Conservation (phyloP, 2,888 invertebrate genomes). For the Psylliodes chrysocephalus region DNA sequence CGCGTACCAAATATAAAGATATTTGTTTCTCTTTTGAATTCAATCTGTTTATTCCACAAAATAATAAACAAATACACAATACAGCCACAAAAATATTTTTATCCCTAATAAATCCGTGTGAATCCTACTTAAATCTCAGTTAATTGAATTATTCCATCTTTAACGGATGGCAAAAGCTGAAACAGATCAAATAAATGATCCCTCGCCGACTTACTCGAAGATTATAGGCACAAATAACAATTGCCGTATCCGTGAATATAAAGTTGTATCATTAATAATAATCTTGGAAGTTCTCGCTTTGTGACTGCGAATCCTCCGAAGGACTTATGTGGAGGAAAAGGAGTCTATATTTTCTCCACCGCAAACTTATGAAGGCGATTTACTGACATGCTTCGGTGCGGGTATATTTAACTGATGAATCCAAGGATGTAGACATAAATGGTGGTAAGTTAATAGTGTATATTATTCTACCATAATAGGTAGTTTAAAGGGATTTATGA, state of each 20-base stretch:
- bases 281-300: conserved; percentile 5
- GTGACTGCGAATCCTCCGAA: background rate
- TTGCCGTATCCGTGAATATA: background rate
- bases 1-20: too few species aligned
- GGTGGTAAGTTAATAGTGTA: too few species aligned
- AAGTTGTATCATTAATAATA: conserved; percentile 24
- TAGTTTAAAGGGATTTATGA: too few species aligned
- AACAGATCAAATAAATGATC: conserved; percentile 5
- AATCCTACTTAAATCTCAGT: background rate
- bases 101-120: background rate
- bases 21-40: too few species aligned
- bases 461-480: too few species aligned
- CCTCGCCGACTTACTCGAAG: background rate
- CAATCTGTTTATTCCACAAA: too few species aligned
- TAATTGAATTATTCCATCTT: conserved; percentile 2
- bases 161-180: background rate
- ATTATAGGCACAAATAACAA: conserved; percentile 6
- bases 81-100: background rate
- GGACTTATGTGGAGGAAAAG: conserved; percentile 3
- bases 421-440: too few species aligned
- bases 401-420: background rate
- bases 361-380: background rate
- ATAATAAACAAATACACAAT: background rate
- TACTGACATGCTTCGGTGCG: background rate
- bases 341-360: conserved; percentile 3